Base-by-base conservation (phyloP, 2,797 vertebrate genomes). In the Pseudochromis fuscus region DNA sequence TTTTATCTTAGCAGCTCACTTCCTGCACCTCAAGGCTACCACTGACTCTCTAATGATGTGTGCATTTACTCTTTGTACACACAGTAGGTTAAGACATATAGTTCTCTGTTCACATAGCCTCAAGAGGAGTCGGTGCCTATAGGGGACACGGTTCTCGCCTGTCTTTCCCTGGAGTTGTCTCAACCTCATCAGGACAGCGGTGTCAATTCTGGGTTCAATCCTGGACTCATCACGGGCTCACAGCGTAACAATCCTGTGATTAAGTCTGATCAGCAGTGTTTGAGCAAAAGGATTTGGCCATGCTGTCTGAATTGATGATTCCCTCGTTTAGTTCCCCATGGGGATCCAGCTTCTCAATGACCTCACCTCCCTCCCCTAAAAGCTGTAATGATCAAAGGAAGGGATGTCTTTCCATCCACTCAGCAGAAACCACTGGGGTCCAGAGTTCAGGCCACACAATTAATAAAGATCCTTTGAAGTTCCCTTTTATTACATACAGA, bases 381-480 rank as follows among this genome's bases (percentile, higher is more conserved):
- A 61, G 73, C 81, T 79, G 50, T 64, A 73, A 66, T 67, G 83
- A 91, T 89, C 86, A 89, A 89, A 91, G 81, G 63, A 55, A 83
- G 53, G 48, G 25, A 57, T 79, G 72, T 79, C 45, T 80, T 84
- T 82, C 55, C 28, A 28, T 53, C 81, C 21, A 82, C 64, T 88
- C 86, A 83, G 83, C 86, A 85, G 78, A 88, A 89, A 83, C 72
- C 65, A 61, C 45, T 63, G 30, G 56, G 61, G 77, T 76, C 72
- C 51, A 67, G 40, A 81, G 78, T 77, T 87, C 71, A 74, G 56
- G 60, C 35, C 62, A 48, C 42, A 81, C 65, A 77, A 89, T 90
- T 88, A 87, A 73, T 67, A 80, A 55, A 24, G 55, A 66, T 35
- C 28, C 81, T 91, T 87, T 90, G 83, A 89, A 86, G 81, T 71